Evolutionary conservation across 2,113 vertebrate species (phyloP).

Genomic region (Takifugu flavidus): DNA sequence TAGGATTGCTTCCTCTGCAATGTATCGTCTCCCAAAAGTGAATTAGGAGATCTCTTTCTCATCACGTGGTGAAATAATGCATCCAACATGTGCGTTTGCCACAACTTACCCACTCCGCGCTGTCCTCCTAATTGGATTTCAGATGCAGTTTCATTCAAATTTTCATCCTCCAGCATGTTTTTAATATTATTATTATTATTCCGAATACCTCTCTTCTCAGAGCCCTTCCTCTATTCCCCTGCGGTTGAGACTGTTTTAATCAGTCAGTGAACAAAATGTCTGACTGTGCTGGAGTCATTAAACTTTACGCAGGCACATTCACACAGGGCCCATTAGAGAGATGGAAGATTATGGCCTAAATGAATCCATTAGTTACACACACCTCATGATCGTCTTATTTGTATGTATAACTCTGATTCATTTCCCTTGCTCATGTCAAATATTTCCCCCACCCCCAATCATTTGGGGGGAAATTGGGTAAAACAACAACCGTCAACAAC

Average conservation of each 20-base stretch:
- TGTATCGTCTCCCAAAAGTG: slow-evolving; percentile 57
- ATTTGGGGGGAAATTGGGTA: slow-evolving; percentile 59
- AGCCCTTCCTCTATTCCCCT: slow-evolving; percentile 40
- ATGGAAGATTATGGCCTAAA: slow-evolving; percentile 78
- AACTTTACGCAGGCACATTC: slow-evolving; percentile 51
- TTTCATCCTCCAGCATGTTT: slow-evolving; percentile 61
- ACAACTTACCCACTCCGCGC: slow-evolving; percentile 63
- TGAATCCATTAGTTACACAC: slow-evolving; percentile 80
- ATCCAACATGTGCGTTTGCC: slow-evolving; percentile 56
- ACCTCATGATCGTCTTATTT: slow-evolving; percentile 76
- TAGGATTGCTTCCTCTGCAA: slow-evolving; percentile 56
- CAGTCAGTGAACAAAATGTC: slow-evolving; percentile 68
- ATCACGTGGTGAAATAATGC: slow-evolving; percentile 60
- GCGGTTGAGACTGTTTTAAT: slow-evolving; percentile 75
- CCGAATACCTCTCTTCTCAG: slow-evolving; percentile 59
- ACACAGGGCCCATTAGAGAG: slow-evolving; percentile 66
- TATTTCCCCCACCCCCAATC: slow-evolving; percentile 61
- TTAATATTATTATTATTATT: slow-evolving; percentile 63
- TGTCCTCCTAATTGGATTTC: slow-evolving; percentile 69
- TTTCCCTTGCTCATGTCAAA: slow-evolving; percentile 67
- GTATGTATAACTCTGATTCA: slow-evolving; percentile 73
- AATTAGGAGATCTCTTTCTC: slow-evolving; percentile 62
- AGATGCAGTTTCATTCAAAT: slow-evolving; percentile 59
- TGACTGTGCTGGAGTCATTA: slow-evolving; percentile 72
- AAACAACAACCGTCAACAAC: slow-evolving; percentile 70